A percentile compares a stretch with the other conserved stretches of the same genome.
phyloP scores from a whole-genome alignment of 2,113 vertebrate genomes.

The Lasiurus borealis region DNA sequence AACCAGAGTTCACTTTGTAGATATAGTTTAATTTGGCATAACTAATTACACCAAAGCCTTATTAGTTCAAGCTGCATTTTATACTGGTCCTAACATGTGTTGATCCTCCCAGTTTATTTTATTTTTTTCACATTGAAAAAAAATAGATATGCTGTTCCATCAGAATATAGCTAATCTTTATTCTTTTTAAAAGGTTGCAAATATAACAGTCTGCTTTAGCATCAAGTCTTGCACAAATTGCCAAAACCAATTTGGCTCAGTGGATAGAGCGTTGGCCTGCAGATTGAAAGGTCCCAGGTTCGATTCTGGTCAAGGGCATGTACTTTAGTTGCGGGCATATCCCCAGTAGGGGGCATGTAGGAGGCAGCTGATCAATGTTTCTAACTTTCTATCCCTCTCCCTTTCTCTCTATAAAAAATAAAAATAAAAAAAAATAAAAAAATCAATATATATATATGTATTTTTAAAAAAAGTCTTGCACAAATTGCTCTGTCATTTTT shows the following conservation, averaged over 20 bases:
- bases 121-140: slow-evolving; percentile 1
- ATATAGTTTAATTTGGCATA: slow-evolving; percentile 15
- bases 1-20: slow-evolving; percentile 45
- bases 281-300: no score
- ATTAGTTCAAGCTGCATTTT: slow-evolving; percentile 61
- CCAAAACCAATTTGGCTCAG: no score
- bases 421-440: no score
- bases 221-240: background rate
- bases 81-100: slow-evolving; percentile 24
- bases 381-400: no score
- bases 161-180: background rate
- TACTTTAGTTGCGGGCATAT: no score
- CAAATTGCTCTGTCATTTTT: background rate
- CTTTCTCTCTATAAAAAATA: no score
- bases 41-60: slow-evolving; percentile 31
- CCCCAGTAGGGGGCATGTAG: no score
- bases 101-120: slow-evolving; percentile 46
- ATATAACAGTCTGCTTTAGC: background rate
- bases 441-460: no score
- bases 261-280: no score
- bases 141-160: background rate
- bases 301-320: no score
- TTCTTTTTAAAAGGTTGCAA: background rate
- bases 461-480: background rate
- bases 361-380: no score